A percentile compares a stretch with the other conserved stretches of the same genome.
Conservation (phyloP, 2,888 invertebrate genomes). For the Dermolepida albohirtum region DNA sequence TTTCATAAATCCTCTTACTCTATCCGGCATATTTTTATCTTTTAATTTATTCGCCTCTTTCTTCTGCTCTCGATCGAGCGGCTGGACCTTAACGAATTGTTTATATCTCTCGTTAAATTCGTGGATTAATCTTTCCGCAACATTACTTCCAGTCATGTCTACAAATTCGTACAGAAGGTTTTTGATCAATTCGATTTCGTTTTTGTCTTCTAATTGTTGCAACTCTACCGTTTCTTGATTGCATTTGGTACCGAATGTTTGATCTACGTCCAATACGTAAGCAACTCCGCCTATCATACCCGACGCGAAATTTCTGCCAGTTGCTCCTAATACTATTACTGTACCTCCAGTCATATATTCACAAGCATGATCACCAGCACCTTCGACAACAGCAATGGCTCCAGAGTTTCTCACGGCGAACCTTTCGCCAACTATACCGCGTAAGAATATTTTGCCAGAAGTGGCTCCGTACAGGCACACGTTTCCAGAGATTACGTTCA, state of each 20-base stretch:
- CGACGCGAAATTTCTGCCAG: slow-evolving; percentile 98
- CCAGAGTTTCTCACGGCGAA: slow-evolving; percentile 99
- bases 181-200: slow-evolving; percentile 83
- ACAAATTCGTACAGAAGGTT: slow-evolving; percentile 86
- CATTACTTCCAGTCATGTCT: slow-evolving; percentile 83
- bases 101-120: slow-evolving; percentile 81
- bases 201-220: slow-evolving; percentile 79
- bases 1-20: slow-evolving; percentile 85
- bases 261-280: slow-evolving; percentile 93
- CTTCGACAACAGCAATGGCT: slow-evolving; percentile 97
- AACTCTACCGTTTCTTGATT: slow-evolving; percentile 97
- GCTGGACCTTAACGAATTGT: slow-evolving; percentile 94
- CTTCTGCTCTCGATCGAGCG: slow-evolving; percentile 66
- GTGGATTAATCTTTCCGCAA: slow-evolving; percentile 82
- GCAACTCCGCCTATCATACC: slow-evolving; percentile 98
- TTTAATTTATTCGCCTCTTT: slow-evolving; percentile 85
- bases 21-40: slow-evolving; percentile 70
- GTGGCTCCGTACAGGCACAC: slow-evolving; percentile 99
- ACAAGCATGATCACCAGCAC: slow-evolving; percentile 99
- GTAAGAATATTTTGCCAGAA: slow-evolving; percentile 89
- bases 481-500: slow-evolving; percentile 98
- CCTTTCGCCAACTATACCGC: slow-evolving; percentile 94
- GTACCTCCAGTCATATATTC: slow-evolving; percentile 99
- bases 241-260: slow-evolving; percentile 86
- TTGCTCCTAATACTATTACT: slow-evolving; percentile 90